phyloP scores from a whole-genome alignment of 2,113 vertebrate species.

The Tympanuchus pallidicinctus region DNA sequence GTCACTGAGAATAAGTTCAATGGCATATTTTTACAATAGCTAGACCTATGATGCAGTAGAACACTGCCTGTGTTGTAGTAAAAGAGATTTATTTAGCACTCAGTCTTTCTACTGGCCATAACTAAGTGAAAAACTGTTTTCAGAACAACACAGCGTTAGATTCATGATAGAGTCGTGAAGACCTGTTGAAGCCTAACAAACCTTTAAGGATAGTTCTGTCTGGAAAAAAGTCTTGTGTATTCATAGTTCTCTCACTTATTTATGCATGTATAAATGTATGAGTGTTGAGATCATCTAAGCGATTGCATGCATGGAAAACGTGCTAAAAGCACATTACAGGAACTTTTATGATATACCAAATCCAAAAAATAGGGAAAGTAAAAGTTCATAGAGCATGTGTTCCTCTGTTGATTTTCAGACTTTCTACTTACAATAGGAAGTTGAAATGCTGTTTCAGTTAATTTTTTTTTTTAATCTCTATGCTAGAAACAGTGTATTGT shows the following conservation, averaged over 20 bases:
- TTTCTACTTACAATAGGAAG: background rate
- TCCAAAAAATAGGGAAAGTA: background rate
- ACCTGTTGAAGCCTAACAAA: background rate
- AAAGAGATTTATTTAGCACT: slow-evolving; percentile 17
- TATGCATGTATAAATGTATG: background rate
- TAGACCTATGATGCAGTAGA: slow-evolving; percentile 20
- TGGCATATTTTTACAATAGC: background rate
- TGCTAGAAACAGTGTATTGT: background rate
- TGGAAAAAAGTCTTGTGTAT: background rate
- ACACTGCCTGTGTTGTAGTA: background rate
- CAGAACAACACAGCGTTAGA: background rate
- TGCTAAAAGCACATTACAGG: background rate
- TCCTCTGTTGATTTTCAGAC: background rate
- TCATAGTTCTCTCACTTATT: background rate
- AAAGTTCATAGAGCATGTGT: background rate
- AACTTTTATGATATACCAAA: background rate
- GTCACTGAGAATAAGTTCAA: background rate
- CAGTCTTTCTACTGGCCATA: background rate
- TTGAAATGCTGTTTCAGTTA: background rate
- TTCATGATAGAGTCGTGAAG: background rate
- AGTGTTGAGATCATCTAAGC: background rate
- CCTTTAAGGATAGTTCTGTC: background rate
- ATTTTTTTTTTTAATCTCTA: background rate
- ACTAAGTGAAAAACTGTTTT: background rate
- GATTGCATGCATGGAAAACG: background rate